Percentiles rank a stretch among this genome's conserved stretches.
Conservation (phyloP, 2,797 vertebrate genomes). For the Tenualosa ilisha region DNA sequence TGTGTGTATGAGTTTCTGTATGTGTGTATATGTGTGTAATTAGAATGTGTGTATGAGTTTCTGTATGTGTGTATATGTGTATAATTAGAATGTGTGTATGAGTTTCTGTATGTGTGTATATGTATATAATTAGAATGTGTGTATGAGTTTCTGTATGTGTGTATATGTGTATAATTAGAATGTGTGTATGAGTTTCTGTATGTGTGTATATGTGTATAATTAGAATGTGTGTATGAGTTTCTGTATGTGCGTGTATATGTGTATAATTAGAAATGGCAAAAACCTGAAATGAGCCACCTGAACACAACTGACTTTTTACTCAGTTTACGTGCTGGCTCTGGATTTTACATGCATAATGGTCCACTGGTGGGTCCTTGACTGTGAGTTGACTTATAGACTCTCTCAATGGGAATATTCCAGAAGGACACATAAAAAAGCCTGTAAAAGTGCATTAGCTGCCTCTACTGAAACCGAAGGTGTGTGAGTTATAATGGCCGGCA, state of each 20-base stretch:
- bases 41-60: too few species aligned
- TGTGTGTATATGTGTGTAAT: too few species aligned
- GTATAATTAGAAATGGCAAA: background rate
- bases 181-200: background rate
- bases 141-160: too few species aligned
- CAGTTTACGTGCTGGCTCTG: background rate
- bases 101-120: too few species aligned
- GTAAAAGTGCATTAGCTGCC: constrained; percentile 20
- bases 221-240: too few species aligned
- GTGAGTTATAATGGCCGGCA: constrained; percentile 13
- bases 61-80: too few species aligned
- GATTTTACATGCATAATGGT: constrained; percentile 5
- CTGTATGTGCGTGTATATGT: background rate
- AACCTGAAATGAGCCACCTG: background rate
- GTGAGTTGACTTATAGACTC: constrained; percentile 13
- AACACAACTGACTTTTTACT: constrained; percentile 2
- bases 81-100: too few species aligned
- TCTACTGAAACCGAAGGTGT: constrained; percentile 9
- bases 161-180: background rate
- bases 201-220: background rate
- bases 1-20: too few species aligned
- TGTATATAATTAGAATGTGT: too few species aligned
- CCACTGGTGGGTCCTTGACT: constrained; percentile 3
- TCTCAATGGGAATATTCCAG: background rate
- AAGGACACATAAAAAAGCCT: constrained; percentile 10